These are phyloP conservation scores for Pionites leucogaster DNA, from an alignment of 2,113 vertebrate genomes.

Conservation along the genomic window DNA sequence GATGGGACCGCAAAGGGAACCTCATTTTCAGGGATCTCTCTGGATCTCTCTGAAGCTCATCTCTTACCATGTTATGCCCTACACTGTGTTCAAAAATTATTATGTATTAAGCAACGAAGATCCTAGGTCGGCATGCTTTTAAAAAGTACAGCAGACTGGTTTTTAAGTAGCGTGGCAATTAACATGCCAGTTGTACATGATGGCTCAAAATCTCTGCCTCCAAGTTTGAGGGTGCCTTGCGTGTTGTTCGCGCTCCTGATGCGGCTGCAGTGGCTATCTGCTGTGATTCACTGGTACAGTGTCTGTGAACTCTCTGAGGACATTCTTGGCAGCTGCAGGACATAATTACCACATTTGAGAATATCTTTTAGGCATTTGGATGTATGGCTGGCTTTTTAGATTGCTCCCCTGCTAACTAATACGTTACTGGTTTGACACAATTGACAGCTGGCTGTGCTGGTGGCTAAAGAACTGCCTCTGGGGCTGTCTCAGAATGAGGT, in stretches of 20 bases:
- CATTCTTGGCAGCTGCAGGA: slow-evolving; percentile 75
- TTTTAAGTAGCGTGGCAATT: neutral
- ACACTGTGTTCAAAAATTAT: neutral
- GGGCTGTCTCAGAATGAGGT: slow-evolving; percentile 73
- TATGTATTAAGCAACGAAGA: neutral
- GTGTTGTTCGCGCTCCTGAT: slow-evolving; percentile 10
- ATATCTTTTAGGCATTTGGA: slow-evolving; percentile 79
- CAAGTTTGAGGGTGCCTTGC: slow-evolving; percentile 47
- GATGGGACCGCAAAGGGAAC: neutral
- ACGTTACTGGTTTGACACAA: slow-evolving; percentile 72
- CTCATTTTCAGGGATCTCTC: neutral
- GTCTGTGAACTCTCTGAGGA: slow-evolving; percentile 72
- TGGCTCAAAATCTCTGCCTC: neutral
- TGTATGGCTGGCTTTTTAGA: slow-evolving; percentile 73
- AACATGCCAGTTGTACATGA: neutral
- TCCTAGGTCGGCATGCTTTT: neutral
- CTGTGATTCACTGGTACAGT: slow-evolving; percentile 58
- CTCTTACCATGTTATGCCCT: neutral
- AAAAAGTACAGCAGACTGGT: neutral
- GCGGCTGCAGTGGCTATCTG: slow-evolving; percentile 32
- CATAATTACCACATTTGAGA: slow-evolving; percentile 78
- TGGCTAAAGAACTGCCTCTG: slow-evolving; percentile 76
- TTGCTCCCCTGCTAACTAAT: slow-evolving; percentile 77
- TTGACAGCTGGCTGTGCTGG: slow-evolving; percentile 75
- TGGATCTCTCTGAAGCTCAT: neutral